Percentiles rank a stretch among this genome's conserved stretches.
Conservation (phyloP, 1,140 invertebrate species). For the Schlechtendalia chinensis region DNA sequence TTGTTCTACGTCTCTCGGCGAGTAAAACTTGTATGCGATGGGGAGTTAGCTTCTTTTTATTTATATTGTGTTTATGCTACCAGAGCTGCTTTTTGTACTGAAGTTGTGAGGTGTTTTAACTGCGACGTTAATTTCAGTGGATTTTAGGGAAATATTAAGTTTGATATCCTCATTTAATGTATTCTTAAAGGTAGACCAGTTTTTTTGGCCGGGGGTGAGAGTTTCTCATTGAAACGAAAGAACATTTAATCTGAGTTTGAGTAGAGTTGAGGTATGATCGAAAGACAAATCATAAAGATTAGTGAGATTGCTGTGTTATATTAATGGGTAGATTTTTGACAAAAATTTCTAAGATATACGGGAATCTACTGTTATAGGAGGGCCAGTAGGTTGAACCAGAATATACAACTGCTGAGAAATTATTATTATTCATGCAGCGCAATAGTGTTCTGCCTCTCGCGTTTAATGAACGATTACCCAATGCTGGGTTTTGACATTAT, state of each 20-base stretch:
- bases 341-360: slow-evolving; percentile 11
- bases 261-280: background rate
- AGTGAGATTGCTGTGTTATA: background rate
- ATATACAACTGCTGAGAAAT: background rate
- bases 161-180: no score
- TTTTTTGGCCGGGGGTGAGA: slow-evolving; percentile 1
- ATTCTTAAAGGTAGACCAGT: slow-evolving; percentile 19
- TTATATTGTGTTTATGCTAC: no score
- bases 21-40: background rate
- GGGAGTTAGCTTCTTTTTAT: no score
- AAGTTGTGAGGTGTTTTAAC: no score
- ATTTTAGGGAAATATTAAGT: no score
- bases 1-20: background rate
- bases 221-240: background rate
- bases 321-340: slow-evolving; percentile 2
- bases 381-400: background rate
- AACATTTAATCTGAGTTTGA: slow-evolving; percentile 18
- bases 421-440: background rate
- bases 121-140: no score
- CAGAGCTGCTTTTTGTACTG: no score
- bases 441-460: background rate
- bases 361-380: background rate
- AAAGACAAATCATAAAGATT: slow-evolving; percentile 9
- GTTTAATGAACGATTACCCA: background rate
- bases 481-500: no score